Evolutionary conservation across 2,113 vertebrate species (phyloP).

Genomic region (Rallus limicola): DNA sequence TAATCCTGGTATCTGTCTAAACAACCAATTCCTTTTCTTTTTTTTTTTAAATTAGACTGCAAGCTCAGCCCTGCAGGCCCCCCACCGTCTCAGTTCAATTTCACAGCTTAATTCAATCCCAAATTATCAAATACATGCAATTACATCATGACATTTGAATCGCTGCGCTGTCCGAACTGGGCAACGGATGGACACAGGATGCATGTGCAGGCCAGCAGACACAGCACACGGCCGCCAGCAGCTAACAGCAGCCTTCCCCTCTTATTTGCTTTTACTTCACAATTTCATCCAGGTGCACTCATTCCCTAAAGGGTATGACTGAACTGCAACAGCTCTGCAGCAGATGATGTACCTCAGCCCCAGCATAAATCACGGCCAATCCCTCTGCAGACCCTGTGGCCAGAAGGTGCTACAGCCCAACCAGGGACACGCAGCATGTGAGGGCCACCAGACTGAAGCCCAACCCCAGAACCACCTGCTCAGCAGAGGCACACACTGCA

Average conservation of each 20-base stretch:
- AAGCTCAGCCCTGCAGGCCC: neutral
- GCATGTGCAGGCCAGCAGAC: fast-evolving
- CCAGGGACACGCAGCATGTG: fast-evolving
- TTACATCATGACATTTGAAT: neutral
- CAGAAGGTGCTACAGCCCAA: fast-evolving
- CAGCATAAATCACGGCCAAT: fast-evolving
- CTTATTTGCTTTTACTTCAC: neutral
- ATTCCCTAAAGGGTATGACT: neutral
- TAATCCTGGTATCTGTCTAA: neutral
- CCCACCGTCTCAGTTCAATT: neutral
- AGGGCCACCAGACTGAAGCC: neutral
- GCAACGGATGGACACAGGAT: fast-evolving
- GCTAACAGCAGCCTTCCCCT: neutral
- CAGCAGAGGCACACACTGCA: fast-evolving
- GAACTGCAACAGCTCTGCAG: neutral
- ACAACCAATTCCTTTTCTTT: fast-evolving
- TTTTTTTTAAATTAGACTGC: neutral
- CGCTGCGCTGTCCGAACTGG: neutral
- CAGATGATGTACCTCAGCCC: neutral
- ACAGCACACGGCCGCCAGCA: fast-evolving
- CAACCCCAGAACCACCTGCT: neutral
- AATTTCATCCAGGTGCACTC: neutral
- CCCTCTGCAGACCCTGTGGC: neutral
- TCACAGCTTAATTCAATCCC: constrained; percentile 3
- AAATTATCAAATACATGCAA: neutral